Percentiles rank a stretch among this genome's conserved stretches.
phyloP scores from a whole-genome alignment of 2,797 vertebrate genomes.

The Vultur gryphus region DNA sequence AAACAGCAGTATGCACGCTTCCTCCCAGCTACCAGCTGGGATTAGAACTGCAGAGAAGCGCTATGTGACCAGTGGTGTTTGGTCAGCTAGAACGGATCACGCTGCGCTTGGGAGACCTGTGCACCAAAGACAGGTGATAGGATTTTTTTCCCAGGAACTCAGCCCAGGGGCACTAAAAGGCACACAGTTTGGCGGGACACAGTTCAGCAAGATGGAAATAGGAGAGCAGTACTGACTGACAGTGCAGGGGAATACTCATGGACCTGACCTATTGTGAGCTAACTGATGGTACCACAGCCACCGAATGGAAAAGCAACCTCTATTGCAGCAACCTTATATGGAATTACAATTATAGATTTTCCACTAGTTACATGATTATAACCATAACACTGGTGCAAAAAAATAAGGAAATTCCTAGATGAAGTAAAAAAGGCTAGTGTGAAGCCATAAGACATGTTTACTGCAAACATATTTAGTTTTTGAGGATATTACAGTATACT shows the following conservation, averaged over 20 bases:
- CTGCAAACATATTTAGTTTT: neutral
- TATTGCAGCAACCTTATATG: neutral
- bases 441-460: neutral
- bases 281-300: neutral
- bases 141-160: neutral
- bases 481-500: neutral
- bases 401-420: neutral
- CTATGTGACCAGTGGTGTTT: rapidly evolving
- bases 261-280: neutral
- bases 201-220: neutral
- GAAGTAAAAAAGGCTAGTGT: neutral
- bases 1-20: neutral
- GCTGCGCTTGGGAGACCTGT: neutral
- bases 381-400: neutral
- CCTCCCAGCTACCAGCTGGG: neutral
- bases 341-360: neutral
- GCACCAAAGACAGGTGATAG: neutral
- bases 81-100: neutral
- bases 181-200: neutral
- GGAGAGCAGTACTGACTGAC: rapidly evolving
- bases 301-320: neutral
- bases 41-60: neutral
- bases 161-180: neutral
- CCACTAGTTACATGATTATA: neutral
- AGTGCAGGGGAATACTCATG: neutral